Evolutionary conservation across 1,140 invertebrate genomes (phyloP).

Genomic region (Melipona quadrifasciata): DNA sequence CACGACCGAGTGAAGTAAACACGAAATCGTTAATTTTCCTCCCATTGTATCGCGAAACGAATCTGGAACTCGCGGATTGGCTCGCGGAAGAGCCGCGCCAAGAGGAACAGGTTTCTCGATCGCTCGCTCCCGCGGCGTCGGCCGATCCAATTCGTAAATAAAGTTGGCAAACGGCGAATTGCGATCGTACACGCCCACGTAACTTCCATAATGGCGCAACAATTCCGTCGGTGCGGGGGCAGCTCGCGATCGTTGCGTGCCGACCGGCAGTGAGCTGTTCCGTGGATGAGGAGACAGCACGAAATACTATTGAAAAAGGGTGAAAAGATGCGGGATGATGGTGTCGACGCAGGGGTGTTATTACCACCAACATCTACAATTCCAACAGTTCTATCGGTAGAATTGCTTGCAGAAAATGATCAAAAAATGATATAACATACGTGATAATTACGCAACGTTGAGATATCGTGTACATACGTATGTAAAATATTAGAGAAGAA

Average conservation of each 20-base stretch:
- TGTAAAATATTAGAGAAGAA: background rate
- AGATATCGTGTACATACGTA: too few species aligned
- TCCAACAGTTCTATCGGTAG: conserved; percentile 32
- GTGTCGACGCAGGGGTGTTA: conserved; percentile 70
- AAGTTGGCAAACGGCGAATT: conserved; percentile 80
- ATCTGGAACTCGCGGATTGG: background rate
- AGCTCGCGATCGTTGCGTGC: conserved; percentile 79
- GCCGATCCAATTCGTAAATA: conserved; percentile 79
- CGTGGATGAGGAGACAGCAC: conserved; percentile 48
- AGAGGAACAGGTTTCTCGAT: conserved; percentile 36
- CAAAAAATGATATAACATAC: too few species aligned
- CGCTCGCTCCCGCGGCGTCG: conserved; percentile 50
- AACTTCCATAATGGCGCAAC: conserved; percentile 80
- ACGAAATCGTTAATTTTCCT: conserved; percentile 15
- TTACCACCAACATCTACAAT: conserved; percentile 55
- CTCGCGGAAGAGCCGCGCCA: conserved; percentile 10
- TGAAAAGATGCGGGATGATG: conserved; percentile 46
- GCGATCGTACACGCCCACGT: conserved; percentile 80
- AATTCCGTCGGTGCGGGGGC: conserved; percentile 72
- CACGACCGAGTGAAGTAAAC: background rate
- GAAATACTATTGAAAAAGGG: conserved; percentile 23
- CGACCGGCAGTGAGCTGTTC: conserved; percentile 74
- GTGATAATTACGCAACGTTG: too few species aligned
- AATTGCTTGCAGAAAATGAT: background rate
- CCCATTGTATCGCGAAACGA: background rate